Evolutionary conservation across 2,797 vertebrate genomes (phyloP), one percentile per base, ranked within the genome.

Genomic region (Synanceia verrucosa): DNA sequence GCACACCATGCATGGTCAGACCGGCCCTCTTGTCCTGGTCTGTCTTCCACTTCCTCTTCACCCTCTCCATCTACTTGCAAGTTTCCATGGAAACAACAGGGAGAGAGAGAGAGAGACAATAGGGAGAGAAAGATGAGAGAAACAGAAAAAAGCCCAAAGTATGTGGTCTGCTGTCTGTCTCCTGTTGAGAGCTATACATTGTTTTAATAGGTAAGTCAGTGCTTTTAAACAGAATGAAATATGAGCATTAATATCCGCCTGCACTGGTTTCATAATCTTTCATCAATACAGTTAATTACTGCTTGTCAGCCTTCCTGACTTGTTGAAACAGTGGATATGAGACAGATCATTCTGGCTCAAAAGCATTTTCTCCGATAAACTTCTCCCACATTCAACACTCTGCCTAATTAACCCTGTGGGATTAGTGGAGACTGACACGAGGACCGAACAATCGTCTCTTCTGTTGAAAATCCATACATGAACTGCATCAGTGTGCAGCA

Each of bases 61-160:
- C 83, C 86, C 81, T 85, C 73, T 85, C 73, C 77, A 86, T 82
- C 89, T 87, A 77, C 86, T 90, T 84, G 92, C 89, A 94, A 68
- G 94, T 95, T 94, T 93, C 94, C 93, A 95, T 95, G 94, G 94
- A 93, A 95, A 95, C 94, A 94, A 91, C 89, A 82, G 82, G 10
- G 70, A 61, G 59, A 65, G 68, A 64, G 60, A 56, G 66, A 56
- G 52, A 82, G 76, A 76, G 67, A 55, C 55, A 71, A 75, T 63
- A 64, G 57, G 58, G 5, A 31, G 29, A 50, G 41, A 59, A 28
- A 51, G 29, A 34, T 29, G 23, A 65, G 29, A 61, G 28, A 65
- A 12, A 73, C 26, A 79, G 72, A 78, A 82, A 92, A 91, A 88
- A 81, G 79, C 85, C 87, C 74, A 91, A 92, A 89, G 84, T 89